Evolutionary conservation across 2,888 invertebrate species (phyloP).

Genomic region (Chironomus tentans): DNA sequence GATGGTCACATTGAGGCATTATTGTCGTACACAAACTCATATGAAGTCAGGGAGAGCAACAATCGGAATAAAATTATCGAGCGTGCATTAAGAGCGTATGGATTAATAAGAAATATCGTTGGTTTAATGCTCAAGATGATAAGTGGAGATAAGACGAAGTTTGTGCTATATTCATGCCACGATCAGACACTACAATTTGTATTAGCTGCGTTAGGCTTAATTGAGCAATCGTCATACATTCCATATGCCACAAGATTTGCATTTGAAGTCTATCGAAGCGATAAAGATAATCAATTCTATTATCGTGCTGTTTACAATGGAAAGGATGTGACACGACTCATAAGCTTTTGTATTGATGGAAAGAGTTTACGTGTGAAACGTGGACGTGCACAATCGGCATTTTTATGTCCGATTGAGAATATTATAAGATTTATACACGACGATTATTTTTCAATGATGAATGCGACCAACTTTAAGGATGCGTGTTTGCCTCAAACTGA

Average conservation of each 20-base stretch:
- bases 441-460: constrained; percentile 73
- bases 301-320: constrained; percentile 81
- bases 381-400: constrained; percentile 45
- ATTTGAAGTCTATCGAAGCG: constrained; percentile 76
- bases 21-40: constrained; percentile 76
- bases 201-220: constrained; percentile 65
- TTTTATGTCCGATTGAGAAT: constrained; percentile 76
- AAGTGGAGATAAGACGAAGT: constrained; percentile 61
- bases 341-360: constrained; percentile 66
- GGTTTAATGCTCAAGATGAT: constrained; percentile 74
- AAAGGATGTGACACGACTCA: constrained; percentile 68
- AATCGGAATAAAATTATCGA: constrained; percentile 48
- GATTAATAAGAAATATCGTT: constrained; percentile 71
- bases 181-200: constrained; percentile 84
- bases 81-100: constrained; percentile 65
- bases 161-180: constrained; percentile 81
- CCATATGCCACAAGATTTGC: constrained; percentile 80
- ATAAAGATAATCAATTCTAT: constrained; percentile 56
- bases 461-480: constrained; percentile 82
- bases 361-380: constrained; percentile 47
- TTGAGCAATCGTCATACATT: constrained; percentile 53
- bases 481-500: constrained; percentile 51
- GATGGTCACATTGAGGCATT: constrained; percentile 66
- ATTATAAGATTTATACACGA: constrained; percentile 81
- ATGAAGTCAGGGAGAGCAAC: constrained; percentile 52